These are phyloP conservation scores for Cheilosia scutellata DNA, from an alignment of 2,888 invertebrate genomes.

Conservation along the genomic window DNA sequence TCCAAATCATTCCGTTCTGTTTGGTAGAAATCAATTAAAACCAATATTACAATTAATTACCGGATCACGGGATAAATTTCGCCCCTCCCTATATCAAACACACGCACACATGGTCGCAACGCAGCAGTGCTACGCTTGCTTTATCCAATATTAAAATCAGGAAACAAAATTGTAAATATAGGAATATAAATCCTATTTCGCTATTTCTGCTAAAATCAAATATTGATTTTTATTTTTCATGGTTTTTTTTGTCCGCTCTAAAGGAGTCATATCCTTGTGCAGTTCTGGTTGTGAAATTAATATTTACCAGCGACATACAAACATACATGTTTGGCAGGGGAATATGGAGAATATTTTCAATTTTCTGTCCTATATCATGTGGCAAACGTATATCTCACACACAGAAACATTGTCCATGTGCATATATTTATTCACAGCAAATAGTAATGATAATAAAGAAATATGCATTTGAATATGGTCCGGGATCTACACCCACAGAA, in stretches of 20 bases:
- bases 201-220: slow-evolving; percentile 62
- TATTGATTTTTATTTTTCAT: slow-evolving; percentile 63
- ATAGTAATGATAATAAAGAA: slow-evolving; percentile 70
- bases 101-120: background rate
- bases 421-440: slow-evolving; percentile 67
- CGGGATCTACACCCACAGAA: slow-evolving; percentile 21
- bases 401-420: background rate
- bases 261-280: slow-evolving; percentile 53
- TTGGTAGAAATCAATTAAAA: slow-evolving; percentile 65
- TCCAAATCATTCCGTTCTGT: slow-evolving; percentile 4
- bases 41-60: slow-evolving; percentile 70
- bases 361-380: slow-evolving; percentile 56
- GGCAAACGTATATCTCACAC: slow-evolving; percentile 15
- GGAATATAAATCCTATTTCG: slow-evolving; percentile 65
- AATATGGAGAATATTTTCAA: slow-evolving; percentile 48
- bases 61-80: slow-evolving; percentile 58
- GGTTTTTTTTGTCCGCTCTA: slow-evolving; percentile 11
- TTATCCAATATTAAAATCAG: slow-evolving; percentile 46
- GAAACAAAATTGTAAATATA: slow-evolving; percentile 53
- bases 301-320: slow-evolving; percentile 54
- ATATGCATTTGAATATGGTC: slow-evolving; percentile 38
- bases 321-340: background rate
- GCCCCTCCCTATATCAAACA: background rate
- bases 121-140: background rate
- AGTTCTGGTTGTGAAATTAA: slow-evolving; percentile 60